phyloP scores from a whole-genome alignment of 2,113 vertebrate genomes.

The Carassius carassius region DNA sequence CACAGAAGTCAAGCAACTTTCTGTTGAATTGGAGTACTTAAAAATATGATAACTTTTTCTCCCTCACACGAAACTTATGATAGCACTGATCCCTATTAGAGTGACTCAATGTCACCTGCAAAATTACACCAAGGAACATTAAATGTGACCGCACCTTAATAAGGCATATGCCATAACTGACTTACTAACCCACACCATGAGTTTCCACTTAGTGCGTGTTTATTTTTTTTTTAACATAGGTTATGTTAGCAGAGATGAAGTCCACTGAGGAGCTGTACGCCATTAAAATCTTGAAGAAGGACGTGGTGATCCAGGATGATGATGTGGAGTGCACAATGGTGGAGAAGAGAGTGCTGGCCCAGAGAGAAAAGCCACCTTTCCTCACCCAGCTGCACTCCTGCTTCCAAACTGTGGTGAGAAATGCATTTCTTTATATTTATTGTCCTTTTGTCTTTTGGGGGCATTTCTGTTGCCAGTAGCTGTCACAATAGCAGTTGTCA shows the following conservation, averaged over 20 bases:
- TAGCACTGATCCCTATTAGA: background rate
- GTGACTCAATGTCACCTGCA: background rate
- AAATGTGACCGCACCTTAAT: background rate
- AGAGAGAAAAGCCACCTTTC: conserved; percentile 90
- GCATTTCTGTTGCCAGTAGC: background rate
- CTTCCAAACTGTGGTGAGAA: conserved; percentile 94
- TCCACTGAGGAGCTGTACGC: conserved; percentile 92
- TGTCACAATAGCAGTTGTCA: background rate
- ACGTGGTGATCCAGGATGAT: conserved; percentile 98
- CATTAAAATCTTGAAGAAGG: conserved; percentile 97
- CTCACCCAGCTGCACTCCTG: conserved; percentile 96
- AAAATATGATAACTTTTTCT: background rate
- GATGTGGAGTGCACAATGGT: conserved; percentile 99
- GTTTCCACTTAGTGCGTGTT: background rate
- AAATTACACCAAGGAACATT: background rate
- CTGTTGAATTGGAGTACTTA: background rate
- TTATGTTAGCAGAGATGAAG: conserved; percentile 96
- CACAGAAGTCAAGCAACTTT: background rate
- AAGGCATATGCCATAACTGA: background rate
- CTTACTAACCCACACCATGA: background rate
- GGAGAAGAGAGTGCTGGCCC: conserved; percentile 93
- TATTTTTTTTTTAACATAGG: conserved; percentile 73
- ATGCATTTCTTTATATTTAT: background rate
- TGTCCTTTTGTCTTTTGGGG: background rate
- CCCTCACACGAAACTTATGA: background rate